Evolutionary conservation across 1,140 invertebrate species (phyloP).

Genomic region (Polypedilum pembai): DNA sequence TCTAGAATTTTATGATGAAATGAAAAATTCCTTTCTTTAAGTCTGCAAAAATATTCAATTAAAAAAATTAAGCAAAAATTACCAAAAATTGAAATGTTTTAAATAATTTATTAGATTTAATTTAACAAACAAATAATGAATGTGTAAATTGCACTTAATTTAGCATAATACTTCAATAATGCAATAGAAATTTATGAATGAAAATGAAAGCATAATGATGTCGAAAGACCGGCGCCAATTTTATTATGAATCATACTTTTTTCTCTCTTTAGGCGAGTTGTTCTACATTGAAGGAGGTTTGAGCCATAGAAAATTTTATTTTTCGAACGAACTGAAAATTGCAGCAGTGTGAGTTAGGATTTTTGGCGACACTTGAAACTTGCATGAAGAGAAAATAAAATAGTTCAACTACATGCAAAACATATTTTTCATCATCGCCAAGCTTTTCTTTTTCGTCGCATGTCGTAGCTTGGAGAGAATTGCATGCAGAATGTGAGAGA

Average conservation of each 20-base stretch:
- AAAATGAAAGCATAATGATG: conserved; percentile 16
- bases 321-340: too few relatives aligned
- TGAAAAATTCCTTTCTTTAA: neutral
- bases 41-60: neutral
- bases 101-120: neutral
- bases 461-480: neutral
- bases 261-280: neutral
- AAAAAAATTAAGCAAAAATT: neutral
- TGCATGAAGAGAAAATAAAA: neutral
- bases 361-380: neutral
- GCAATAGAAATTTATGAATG: neutral
- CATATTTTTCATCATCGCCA: neutral
- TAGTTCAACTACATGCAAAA: neutral
- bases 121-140: too few relatives aligned
- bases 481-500: neutral
- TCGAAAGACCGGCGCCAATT: conserved; percentile 6
- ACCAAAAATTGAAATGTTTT: neutral
- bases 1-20: too few relatives aligned
- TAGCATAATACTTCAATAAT: neutral
- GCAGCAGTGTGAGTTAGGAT: conserved; percentile 2
- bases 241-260: conserved; percentile 25
- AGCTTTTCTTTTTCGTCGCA: neutral
- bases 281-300: neutral
- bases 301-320: neutral
- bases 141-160: too few relatives aligned